phyloP scores from a whole-genome alignment of 2,888 invertebrate species.

The Chymomyza fuscimana region DNA sequence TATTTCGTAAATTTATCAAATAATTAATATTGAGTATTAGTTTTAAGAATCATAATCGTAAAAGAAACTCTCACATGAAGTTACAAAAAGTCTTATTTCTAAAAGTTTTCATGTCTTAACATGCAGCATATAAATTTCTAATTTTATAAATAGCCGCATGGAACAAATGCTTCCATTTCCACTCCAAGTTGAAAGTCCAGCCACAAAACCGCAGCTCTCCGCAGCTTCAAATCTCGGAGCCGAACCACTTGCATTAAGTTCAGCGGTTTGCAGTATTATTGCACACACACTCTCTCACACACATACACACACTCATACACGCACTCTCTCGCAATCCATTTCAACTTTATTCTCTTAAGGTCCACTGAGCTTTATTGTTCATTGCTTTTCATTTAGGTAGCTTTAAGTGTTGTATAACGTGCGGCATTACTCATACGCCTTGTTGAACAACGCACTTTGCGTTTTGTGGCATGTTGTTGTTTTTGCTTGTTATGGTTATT shows the following conservation, averaged over 20 bases:
- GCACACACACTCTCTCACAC: background rate
- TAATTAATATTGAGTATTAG: too few species aligned
- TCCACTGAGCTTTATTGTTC: background rate
- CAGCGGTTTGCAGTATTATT: background rate
- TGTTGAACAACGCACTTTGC: slow-evolving; percentile 6
- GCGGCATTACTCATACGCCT: slow-evolving; percentile 7
- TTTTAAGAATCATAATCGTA: too few species aligned
- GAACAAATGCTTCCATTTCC: background rate
- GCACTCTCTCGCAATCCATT: background rate
- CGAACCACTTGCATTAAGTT: background rate
- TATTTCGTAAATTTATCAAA: too few species aligned
- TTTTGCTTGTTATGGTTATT: slow-evolving; percentile 4
- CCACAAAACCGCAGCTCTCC: background rate
- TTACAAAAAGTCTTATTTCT: too few species aligned
- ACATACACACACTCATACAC: background rate
- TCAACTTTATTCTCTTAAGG: background rate
- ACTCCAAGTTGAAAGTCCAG: background rate
- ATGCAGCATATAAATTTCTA: too few species aligned
- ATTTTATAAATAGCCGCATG: background rate
- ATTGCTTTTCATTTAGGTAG: background rate
- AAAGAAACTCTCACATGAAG: too few species aligned
- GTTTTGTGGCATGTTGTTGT: slow-evolving; percentile 8
- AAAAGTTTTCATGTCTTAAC: too few species aligned
- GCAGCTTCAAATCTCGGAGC: background rate
- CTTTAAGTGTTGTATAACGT: slow-evolving; percentile 1